phyloP scores from a whole-genome alignment of 2,888 invertebrate species.

The Alentia gelatinosa region DNA sequence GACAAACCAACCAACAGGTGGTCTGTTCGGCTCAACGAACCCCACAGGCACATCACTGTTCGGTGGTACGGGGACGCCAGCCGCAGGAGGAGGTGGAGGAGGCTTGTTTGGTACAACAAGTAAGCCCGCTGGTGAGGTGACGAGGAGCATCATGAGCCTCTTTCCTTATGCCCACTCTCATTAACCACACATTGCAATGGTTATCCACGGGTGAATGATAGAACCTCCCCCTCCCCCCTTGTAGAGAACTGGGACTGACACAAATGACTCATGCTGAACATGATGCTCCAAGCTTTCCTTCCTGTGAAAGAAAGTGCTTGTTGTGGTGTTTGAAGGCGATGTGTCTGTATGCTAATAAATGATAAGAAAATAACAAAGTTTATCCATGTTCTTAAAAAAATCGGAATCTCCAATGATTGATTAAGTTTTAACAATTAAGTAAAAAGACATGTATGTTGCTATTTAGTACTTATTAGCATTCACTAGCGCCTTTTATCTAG shows the following conservation, averaged over 20 bases:
- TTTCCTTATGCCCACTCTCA: neutral
- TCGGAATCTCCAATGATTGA: too few relatives aligned
- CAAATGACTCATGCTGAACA: neutral
- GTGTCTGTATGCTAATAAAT: neutral
- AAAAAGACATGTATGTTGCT: too few relatives aligned
- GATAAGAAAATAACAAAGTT: neutral
- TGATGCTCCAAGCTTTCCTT: neutral
- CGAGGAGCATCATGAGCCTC: neutral
- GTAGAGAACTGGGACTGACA: neutral
- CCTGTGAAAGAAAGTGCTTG: neutral
- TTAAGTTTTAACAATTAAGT: too few relatives aligned
- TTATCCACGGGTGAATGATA: neutral
- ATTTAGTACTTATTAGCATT: too few relatives aligned
- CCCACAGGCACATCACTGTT: constrained; percentile 27
- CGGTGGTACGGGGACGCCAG: neutral
- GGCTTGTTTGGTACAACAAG: constrained; percentile 57
- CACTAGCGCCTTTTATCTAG: too few relatives aligned
- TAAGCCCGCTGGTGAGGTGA: constrained; percentile 28
- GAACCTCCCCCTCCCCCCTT: neutral
- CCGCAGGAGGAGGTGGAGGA: constrained; percentile 44
- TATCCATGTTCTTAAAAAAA: neutral
- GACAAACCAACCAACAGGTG: neutral
- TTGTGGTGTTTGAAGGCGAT: neutral
- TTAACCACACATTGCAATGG: neutral
- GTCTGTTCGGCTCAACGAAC: neutral